These are phyloP conservation scores for Eleginops maclovinus DNA, from an alignment of 2,113 vertebrate species.

Conservation along the genomic window DNA sequence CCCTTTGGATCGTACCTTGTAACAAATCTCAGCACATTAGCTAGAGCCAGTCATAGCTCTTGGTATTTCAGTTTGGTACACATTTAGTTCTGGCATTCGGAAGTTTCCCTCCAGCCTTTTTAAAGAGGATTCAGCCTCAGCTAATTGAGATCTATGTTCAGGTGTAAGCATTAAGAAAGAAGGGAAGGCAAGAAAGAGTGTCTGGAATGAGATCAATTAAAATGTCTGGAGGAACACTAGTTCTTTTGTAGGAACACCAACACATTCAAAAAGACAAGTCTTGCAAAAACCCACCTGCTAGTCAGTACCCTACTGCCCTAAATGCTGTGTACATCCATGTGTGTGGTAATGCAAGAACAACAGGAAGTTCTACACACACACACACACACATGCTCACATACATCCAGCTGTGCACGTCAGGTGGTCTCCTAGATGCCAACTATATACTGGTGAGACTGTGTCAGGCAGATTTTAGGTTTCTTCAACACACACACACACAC, in stretches of 20 bases:
- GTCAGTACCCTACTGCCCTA: conserved; percentile 13
- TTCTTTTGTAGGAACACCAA: conserved; percentile 21
- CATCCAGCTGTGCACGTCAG: conserved; percentile 57
- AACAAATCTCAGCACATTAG: not conserved
- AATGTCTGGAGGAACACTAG: conserved; percentile 23
- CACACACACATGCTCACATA: conserved; percentile 10
- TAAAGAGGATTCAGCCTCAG: conserved; percentile 17
- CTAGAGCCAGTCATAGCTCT: not conserved
- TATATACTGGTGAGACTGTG: conserved; percentile 51
- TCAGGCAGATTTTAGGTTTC: conserved; percentile 50
- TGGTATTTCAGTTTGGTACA: conserved; percentile 19
- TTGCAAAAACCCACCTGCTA: not conserved
- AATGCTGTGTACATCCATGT: conserved; percentile 13
- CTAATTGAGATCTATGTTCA: conserved; percentile 51
- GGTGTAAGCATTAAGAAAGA: conserved; percentile 22
- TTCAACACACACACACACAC: conserved; percentile 16
- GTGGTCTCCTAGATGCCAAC: conserved; percentile 61
- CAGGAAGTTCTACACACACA: conserved; percentile 16
- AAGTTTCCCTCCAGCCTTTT: conserved; percentile 3
- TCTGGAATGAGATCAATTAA: conserved; percentile 44
- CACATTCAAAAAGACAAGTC: not conserved
- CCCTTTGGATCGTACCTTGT: not conserved
- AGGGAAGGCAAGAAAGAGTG: conserved; percentile 29
- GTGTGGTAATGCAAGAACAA: conserved; percentile 32
- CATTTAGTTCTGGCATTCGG: conserved; percentile 22